Evolutionary conservation across 2,797 vertebrate genomes (phyloP), one percentile per base, ranked within the genome.

Genomic region (Melanogrammus aeglefinus): DNA sequence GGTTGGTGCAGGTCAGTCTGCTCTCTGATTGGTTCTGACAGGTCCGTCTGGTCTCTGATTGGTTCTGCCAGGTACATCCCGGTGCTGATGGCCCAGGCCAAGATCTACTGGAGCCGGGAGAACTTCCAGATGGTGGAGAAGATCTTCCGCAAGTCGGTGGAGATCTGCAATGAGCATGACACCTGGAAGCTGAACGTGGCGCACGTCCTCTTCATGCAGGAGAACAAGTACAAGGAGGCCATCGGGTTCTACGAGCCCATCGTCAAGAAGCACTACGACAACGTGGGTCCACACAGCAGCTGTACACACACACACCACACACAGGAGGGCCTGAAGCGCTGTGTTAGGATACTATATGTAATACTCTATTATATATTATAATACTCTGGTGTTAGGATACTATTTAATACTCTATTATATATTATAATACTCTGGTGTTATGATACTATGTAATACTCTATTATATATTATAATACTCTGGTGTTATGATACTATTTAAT

Each of bases 131-230:
- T 97, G 96, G 96, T 99, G 86, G 97, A 99, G 90, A 98, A 98
- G 93, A 96, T 98, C 76, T 99, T 99, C 91, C 96, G 94, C 44
- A 97, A 97, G 82, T 99, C 97, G 0, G 94, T 96, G 83, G 97
- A 98, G 83, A 96, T 97, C 85, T 99, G 97, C 82, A 97, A 95
- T 0, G 96, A 98, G 10, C 95, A 97, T 0, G 96, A 99, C 75
- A 96, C 96, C 6, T 99, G 97, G 97, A 98, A 96, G 88, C 93
- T 99, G 81, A 99, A 99, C 3, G 96, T 97, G 81, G 97, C 97
- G 35, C 97, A 99, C 1, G 96, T 98, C 75, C 95, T 98, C 74
- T 99, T 99, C 93, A 97, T 99, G 97, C 97, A 99, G 85, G 95
- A 96, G 88, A 96, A 94, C 93, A 99, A 97, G 71, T 97, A 99